These are phyloP conservation scores for Diloba caeruleocephala DNA, from an alignment of 2,888 invertebrate species.

Conservation along the genomic window DNA sequence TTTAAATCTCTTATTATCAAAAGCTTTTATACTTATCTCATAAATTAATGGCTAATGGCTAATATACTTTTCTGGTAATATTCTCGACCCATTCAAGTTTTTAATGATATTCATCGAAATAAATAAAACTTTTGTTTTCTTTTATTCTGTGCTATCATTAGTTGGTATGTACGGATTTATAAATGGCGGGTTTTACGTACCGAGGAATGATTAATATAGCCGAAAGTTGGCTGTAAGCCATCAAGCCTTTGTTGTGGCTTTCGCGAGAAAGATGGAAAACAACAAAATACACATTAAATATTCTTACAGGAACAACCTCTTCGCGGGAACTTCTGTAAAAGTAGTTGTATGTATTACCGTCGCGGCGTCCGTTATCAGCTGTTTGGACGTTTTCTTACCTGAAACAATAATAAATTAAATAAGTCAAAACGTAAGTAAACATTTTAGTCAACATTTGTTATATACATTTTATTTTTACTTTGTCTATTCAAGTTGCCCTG, in stretches of 20 bases:
- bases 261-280: constrained; percentile 62
- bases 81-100: constrained; percentile 43
- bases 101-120: constrained; percentile 44
- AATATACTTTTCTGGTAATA: constrained; percentile 47
- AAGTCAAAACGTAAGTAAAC: constrained; percentile 3
- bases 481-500: constrained; percentile 13
- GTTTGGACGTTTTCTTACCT: constrained; percentile 64
- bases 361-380: neutral
- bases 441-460: neutral
- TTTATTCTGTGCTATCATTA: constrained; percentile 60
- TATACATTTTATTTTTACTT: neutral
- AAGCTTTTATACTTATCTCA: constrained; percentile 52
- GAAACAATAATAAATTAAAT: constrained; percentile 64
- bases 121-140: constrained; percentile 53
- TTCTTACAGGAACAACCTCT: constrained; percentile 28
- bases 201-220: constrained; percentile 77
- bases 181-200: constrained; percentile 70
- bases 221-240: constrained; percentile 76
- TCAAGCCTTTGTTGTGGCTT: constrained; percentile 73
- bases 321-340: neutral
- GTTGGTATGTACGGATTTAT: constrained; percentile 68
- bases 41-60: constrained; percentile 59
- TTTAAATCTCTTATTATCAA: constrained; percentile 50
- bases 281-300: constrained; percentile 55
- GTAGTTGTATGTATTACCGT: constrained; percentile 15